Evolutionary conservation across 2,113 vertebrate species (phyloP), one percentile per base, ranked within the genome.

Genomic region (Pavo muticus): DNA sequence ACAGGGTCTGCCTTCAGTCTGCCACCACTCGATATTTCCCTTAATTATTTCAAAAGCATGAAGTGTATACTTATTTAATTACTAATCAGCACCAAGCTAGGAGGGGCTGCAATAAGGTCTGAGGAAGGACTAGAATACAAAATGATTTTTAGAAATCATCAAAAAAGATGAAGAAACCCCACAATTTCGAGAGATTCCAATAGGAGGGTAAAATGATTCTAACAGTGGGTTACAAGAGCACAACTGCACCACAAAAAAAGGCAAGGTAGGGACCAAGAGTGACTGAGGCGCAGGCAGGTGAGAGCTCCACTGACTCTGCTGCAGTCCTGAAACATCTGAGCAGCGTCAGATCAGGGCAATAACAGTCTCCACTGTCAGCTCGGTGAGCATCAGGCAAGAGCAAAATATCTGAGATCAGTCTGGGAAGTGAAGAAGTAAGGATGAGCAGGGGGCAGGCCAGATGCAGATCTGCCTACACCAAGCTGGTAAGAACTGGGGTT

Each of bases 51-150:
- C 88, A 84, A 94, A 95, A 96, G 88, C 86, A 78, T 96, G 94
- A 93, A 96, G 95, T 94, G 80, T 96, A 93, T 94, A 96, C 95
- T 96, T 96, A 95, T 96, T 96, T 96, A 96, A 96, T 96, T 96
- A 95, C 95, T 96, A 96, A 96, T 96, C 96, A 96, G 94, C 86
- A 94, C 86, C 86, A 87, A 94, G 83, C 77, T 83, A 94, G 76
- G 80, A 94, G 76, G 86, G 44, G 25, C 39, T 88, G 76, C 61
- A 75, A 4, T 90, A 87, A 87, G 88, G 91, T 93, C 91, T 93
- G 67, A 93, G 10, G 24, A 78, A 92, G 39, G 88, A 92, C 42
- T 84, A 47, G 92, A 93, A 96, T 96, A 81, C 44, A 60, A 80
- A 96, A 93, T 92, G 9, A 88, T 73, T 54, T 61, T 48, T 54